Base-by-base conservation (phyloP, 1,140 invertebrate species). In the Drosophila bocki region DNA sequence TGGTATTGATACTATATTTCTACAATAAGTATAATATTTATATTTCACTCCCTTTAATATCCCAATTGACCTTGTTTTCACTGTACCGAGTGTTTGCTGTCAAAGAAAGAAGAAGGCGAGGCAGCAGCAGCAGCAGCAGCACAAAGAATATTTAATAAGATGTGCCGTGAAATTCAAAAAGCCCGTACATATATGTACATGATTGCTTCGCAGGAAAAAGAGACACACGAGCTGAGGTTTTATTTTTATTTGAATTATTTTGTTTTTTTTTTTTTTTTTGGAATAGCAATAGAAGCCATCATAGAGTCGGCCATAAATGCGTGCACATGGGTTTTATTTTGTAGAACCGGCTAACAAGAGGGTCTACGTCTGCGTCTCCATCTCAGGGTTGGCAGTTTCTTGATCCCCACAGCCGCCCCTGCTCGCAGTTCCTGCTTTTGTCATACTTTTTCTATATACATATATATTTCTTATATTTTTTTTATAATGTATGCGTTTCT, bases 341-440 rank as follows among this genome's bases (percentile, higher is more conserved):
- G 64, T 78, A 70, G 65, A 78, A 78, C 65, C 75, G 76, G 75
- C 76, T 78, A 59, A 72, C 53, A 59, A 72, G 67, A 72, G 33
- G 37, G 35, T 65, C 33, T 42, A n/a, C 22, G 39, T 44, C 61
- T 56, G 33, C 19, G 58, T 45, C 59, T 77, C 58, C 17, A 17
- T 19, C 59, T 78, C 75, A 78, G 75, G 75, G 76, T 78, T 78
- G 75, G 47, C 67, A 78, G 75, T 78, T 78, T 71, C 54, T 78
- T 78, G 76, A 78, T 74, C 75, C 64, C 74, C 62, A 45, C 62
- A 77, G 29, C 54, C 32, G 41, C 48, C 41, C 58, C 60, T 35
- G 39, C 42, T 75, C 59, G 33, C 59, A 77, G 75, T 77, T 77
- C 75, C 75, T 77, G 75, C 62, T 77, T 77, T 37, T 45, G n/a